phyloP scores from a whole-genome alignment of 2,888 invertebrate genomes.

The Polyommatus iphigenia region DNA sequence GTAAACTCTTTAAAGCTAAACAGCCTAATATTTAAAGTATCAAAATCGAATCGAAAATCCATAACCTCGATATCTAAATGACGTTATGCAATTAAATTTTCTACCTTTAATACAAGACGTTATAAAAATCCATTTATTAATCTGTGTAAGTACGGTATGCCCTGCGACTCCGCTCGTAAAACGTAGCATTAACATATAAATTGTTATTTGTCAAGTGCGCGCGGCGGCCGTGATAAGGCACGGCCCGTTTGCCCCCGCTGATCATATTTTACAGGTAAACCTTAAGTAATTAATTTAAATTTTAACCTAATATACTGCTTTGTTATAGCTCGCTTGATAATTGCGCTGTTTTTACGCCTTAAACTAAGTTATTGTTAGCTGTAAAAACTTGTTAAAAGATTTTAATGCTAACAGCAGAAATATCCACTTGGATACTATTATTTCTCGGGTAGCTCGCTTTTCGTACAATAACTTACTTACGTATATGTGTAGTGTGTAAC shows the following conservation, averaged over 20 bases:
- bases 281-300: constrained; percentile 22
- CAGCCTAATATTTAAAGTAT: not conserved
- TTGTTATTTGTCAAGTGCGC: constrained; percentile 51
- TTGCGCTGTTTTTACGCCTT: not conserved
- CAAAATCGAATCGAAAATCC: not conserved
- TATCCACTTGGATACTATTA: no score
- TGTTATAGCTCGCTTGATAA: not conserved
- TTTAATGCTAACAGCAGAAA: no score
- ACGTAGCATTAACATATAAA: constrained; percentile 59
- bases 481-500: no score
- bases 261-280: constrained; percentile 31
- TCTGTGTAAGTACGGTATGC: constrained; percentile 36
- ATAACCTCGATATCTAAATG: not conserved
- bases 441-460: no score
- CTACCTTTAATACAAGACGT: not conserved
- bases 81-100: constrained; percentile 8
- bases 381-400: no score
- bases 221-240: constrained; percentile 50
- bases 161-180: constrained; percentile 36
- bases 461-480: no score
- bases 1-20: not conserved
- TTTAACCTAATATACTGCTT: not conserved
- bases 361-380: no score
- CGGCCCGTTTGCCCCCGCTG: constrained; percentile 37
- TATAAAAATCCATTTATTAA: constrained; percentile 25